Conservation (phyloP, 1,140 invertebrate species). For the Dysdera silvatica region DNA sequence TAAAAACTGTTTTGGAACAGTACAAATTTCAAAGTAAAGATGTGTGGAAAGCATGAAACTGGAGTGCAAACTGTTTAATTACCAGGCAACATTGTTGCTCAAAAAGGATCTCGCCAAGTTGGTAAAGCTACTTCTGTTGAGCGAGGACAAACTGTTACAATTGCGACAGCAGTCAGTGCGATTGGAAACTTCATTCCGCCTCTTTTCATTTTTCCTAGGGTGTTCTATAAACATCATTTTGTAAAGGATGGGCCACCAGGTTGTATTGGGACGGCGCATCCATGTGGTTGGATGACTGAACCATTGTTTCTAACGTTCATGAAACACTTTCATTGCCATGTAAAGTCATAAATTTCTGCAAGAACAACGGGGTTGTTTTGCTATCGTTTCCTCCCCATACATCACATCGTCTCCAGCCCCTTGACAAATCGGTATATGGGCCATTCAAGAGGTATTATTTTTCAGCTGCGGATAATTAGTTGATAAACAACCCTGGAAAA, state of each 20-base stretch:
- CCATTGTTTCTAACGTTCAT: constrained; percentile 38
- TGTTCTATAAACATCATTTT: constrained; percentile 38
- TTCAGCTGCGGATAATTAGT: no score
- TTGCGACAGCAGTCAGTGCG: constrained; percentile 33
- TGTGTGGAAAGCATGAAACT: no score
- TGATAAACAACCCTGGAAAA: no score
- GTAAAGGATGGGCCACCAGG: constrained; percentile 39
- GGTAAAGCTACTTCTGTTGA: constrained; percentile 38
- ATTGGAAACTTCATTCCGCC: constrained; percentile 31
- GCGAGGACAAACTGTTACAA: constrained; percentile 37
- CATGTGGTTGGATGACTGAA: constrained; percentile 42
- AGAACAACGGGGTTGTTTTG: not conserved
- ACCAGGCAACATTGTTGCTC: not conserved
- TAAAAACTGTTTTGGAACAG: no score
- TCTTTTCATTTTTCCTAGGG: constrained; percentile 44
- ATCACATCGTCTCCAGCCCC: no score
- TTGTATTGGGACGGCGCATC: constrained; percentile 36
- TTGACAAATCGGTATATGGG: no score
- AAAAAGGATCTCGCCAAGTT: constrained; percentile 34
- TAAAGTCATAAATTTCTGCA: not conserved
- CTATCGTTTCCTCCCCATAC: no score
- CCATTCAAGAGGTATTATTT: no score
- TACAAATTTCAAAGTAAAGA: no score
- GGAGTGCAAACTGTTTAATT: no score
- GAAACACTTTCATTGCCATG: constrained; percentile 39